Conservation (phyloP, 2,888 invertebrate species). For the Drosophila silvestris region DNA sequence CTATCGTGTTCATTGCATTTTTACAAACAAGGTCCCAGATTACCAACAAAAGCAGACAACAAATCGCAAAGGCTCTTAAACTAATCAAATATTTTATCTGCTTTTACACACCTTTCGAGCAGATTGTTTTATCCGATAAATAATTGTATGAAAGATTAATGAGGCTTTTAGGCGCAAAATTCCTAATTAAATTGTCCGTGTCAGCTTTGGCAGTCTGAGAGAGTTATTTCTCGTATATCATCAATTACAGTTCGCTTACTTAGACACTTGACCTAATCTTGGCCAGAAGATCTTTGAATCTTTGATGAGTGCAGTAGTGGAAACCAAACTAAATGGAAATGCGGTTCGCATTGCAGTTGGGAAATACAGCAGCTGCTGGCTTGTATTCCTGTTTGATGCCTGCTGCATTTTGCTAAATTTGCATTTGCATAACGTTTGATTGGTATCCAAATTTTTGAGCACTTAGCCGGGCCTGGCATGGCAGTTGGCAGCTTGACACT, state of each 20-base stretch:
- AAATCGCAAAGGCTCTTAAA: not conserved
- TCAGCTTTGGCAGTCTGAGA: constrained; percentile 17
- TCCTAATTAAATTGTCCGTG: constrained; percentile 49
- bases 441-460: constrained; percentile 53
- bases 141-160: constrained; percentile 31
- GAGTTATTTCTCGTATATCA: constrained; percentile 11
- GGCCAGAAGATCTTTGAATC: constrained; percentile 56
- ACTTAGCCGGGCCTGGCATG: constrained; percentile 39
- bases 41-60: not conserved
- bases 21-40: not conserved
- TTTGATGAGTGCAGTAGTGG: constrained; percentile 56
- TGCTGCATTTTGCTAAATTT: constrained; percentile 67
- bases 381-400: constrained; percentile 17
- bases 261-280: constrained; percentile 45
- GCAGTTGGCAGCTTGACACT: constrained; percentile 44
- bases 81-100: not conserved
- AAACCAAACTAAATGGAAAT: constrained; percentile 71
- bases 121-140: not conserved
- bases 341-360: constrained; percentile 56
- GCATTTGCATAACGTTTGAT: constrained; percentile 77
- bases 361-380: constrained; percentile 48
- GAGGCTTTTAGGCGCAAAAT: constrained; percentile 38
- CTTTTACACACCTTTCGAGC: not conserved
- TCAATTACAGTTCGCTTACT: constrained; percentile 63
- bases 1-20: not conserved